phyloP scores from a whole-genome alignment of 2,797 vertebrate genomes.

The Chelmon rostratus region DNA sequence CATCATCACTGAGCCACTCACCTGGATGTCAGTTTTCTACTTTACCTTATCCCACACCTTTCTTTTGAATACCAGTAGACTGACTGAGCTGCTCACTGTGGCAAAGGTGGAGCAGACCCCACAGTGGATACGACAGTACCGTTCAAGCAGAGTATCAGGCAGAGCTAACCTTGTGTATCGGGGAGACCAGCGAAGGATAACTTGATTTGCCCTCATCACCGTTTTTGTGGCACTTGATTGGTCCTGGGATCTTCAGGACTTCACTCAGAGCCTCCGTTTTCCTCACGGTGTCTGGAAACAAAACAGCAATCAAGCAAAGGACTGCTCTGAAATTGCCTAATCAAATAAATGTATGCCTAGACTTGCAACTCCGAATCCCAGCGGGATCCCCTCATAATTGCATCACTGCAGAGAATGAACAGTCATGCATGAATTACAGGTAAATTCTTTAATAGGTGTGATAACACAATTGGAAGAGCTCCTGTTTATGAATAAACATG shows the following conservation, averaged over 20 bases:
- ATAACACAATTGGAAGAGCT: slow-evolving; percentile 20
- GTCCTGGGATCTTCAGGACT: slow-evolving; percentile 84
- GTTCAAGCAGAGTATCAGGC: not conserved
- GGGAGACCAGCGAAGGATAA: slow-evolving; percentile 33
- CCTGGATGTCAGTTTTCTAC: not conserved
- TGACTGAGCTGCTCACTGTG: not conserved
- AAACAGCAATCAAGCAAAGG: slow-evolving; percentile 7
- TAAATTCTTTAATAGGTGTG: slow-evolving; percentile 30
- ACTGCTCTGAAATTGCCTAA: slow-evolving; percentile 1
- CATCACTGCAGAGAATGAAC: not conserved
- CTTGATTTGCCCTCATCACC: slow-evolving; percentile 32
- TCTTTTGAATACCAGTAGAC: not conserved
- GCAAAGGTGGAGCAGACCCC: slow-evolving; percentile 3
- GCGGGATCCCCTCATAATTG: slow-evolving; percentile 18
- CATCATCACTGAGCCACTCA: not conserved
- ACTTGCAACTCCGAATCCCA: not conserved
- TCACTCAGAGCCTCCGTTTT: slow-evolving; percentile 88
- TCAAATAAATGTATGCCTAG: slow-evolving; percentile 9
- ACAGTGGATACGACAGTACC: not conserved
- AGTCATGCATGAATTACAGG: slow-evolving; percentile 29
- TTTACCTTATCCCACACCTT: not conserved
- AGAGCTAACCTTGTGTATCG: slow-evolving; percentile 54
- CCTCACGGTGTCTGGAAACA: slow-evolving; percentile 84
- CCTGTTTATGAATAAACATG: slow-evolving; percentile 47
- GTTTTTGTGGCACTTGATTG: not conserved